Percentiles rank a stretch among this genome's conserved stretches.
phyloP scores from a whole-genome alignment of 30 jellyfish, hydroid and myxozoan species.

The Aurelia aurita complex sp. Pacific region DNA sequence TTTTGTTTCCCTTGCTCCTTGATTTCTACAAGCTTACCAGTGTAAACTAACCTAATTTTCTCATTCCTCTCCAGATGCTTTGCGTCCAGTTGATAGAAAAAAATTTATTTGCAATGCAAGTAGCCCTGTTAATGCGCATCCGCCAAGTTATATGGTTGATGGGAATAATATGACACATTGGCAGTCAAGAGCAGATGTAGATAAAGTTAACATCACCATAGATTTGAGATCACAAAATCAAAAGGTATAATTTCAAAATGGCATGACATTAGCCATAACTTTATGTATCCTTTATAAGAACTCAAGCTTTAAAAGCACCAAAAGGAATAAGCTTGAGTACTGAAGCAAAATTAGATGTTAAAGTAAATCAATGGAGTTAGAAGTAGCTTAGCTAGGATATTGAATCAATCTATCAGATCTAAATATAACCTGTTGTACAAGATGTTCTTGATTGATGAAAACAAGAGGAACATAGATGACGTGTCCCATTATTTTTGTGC shows the following conservation, averaged over 20 bases:
- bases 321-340: too few relatives aligned
- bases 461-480: too few relatives aligned
- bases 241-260: constrained; percentile 46
- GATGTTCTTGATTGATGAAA: too few relatives aligned
- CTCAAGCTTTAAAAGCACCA: background rate
- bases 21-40: background rate
- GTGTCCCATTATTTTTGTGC: too few relatives aligned
- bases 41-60: background rate
- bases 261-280: background rate
- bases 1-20: background rate
- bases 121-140: constrained; percentile 34
- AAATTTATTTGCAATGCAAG: constrained; percentile 72
- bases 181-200: constrained; percentile 77
- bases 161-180: constrained; percentile 46
- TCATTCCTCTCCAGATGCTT: constrained; percentile 1
- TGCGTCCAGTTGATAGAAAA: constrained; percentile 46
- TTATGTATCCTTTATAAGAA: background rate
- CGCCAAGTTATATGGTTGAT: constrained; percentile 68
- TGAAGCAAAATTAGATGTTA: background rate
- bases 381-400: background rate
- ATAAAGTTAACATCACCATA: constrained; percentile 47
- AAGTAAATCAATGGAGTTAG: too few relatives aligned
- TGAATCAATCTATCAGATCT: background rate
- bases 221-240: constrained; percentile 66
- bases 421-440: too few relatives aligned